Evolutionary conservation across 53 echinoderm and acorn worm genomes (phyloP).

Genomic region (Zoroaster sp.): DNA sequence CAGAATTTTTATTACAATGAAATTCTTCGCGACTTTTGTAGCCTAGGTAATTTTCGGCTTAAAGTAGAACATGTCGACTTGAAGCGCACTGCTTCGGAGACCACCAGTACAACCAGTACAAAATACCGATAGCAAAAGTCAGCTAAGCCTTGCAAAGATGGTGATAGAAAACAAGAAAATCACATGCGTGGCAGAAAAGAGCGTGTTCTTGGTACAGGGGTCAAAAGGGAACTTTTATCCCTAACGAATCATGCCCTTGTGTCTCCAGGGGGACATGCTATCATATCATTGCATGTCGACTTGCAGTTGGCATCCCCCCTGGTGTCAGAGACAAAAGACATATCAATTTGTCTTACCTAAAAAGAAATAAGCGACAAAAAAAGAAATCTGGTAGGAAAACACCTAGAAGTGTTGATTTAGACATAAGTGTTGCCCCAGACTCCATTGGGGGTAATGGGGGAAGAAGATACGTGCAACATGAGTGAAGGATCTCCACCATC

Average conservation of each 20-base stretch:
- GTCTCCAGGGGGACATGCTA: too few relatives aligned
- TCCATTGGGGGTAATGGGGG: not conserved
- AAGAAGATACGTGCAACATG: not conserved
- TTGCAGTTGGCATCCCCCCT: not conserved
- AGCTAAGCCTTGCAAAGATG: conserved; percentile 3
- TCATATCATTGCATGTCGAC: not conserved
- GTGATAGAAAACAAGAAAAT: not conserved
- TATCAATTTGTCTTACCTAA: not conserved
- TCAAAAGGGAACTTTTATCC: not conserved
- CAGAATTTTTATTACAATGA: conserved; percentile 5
- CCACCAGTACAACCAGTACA: not conserved
- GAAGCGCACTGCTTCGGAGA: not conserved
- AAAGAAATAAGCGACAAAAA: not conserved
- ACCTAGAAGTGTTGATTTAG: not conserved
- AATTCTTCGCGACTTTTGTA: not conserved
- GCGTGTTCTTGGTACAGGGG: conserved; percentile 3
- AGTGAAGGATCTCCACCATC: conserved; percentile 7
- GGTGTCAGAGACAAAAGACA: not conserved
- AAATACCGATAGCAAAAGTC: not conserved
- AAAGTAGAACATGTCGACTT: not conserved
- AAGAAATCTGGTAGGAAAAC: not conserved
- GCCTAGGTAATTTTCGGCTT: not conserved
- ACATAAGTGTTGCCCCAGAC: not conserved
- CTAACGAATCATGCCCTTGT: too few relatives aligned
- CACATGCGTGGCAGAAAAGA: not conserved